Evolutionary conservation across 2,888 invertebrate genomes (phyloP).

Genomic region (Seira musarum): DNA sequence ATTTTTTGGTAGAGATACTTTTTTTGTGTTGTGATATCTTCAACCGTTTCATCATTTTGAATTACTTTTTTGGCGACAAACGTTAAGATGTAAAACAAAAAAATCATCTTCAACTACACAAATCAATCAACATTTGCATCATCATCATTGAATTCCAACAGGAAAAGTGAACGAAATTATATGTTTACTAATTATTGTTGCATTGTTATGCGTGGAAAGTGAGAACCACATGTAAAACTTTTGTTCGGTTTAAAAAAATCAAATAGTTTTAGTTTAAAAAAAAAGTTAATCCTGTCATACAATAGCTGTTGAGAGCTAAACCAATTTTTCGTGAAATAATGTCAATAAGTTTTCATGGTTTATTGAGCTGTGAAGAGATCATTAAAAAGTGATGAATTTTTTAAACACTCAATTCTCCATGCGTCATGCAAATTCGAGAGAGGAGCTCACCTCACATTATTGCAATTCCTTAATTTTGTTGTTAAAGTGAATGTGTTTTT

Average conservation of each 20-base stretch:
- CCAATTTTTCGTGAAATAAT: background rate
- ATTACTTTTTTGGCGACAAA: background rate
- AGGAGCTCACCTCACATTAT: background rate
- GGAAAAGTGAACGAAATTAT: background rate
- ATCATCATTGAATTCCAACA: background rate
- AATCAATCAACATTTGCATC: background rate
- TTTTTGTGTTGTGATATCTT: conserved; percentile 2
- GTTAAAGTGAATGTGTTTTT: conserved; percentile 30
- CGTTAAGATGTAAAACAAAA: background rate
- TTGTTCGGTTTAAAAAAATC: too few species aligned
- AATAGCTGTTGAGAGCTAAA: too few species aligned
- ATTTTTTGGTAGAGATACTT: conserved; percentile 41
- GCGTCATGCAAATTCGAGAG: background rate
- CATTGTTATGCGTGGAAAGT: background rate
- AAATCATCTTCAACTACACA: background rate
- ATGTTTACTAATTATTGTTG: background rate
- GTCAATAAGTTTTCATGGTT: conserved; percentile 1
- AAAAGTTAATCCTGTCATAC: too few species aligned
- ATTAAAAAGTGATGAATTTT: conserved; percentile 2
- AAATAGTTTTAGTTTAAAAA: too few species aligned
- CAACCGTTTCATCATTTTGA: conserved; percentile 20
- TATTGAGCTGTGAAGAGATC: background rate
- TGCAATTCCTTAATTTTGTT: background rate
- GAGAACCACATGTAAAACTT: background rate
- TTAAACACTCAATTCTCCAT: background rate